A percentile compares a stretch with the other conserved stretches of the same genome.
Evolutionary conservation across 2,888 invertebrate species (phyloP).

Genomic region (Aleiodes alternator): DNA sequence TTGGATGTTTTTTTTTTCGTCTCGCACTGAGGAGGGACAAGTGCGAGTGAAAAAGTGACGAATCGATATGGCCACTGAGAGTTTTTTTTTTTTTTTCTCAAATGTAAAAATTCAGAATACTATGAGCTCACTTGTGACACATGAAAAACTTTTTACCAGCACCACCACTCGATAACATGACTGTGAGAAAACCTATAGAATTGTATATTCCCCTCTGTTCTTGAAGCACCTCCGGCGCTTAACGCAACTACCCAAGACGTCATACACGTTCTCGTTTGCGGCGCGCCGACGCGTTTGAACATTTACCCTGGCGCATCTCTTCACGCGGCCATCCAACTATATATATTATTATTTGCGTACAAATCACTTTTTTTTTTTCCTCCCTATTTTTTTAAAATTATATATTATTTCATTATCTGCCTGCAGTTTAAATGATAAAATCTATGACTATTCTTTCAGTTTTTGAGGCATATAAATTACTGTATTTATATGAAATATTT

Average conservation of each 20-base stretch:
- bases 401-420: background rate
- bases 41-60: no score
- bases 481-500: background rate
- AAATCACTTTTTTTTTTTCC: constrained; percentile 4
- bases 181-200: constrained; percentile 13
- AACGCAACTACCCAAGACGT: constrained; percentile 49
- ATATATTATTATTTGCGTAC: constrained; percentile 8
- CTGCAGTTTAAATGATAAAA: background rate
- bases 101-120: no score
- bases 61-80: no score
- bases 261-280: constrained; percentile 39
- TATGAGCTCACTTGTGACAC: no score
- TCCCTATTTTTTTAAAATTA: background rate
- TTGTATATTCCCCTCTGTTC: constrained; percentile 28
- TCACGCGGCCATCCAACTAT: constrained; percentile 36
- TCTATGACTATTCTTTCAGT: background rate
- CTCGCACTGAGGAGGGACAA: no score
- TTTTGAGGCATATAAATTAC: background rate
- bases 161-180: no score
- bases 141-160: no score
- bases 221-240: constrained; percentile 34
- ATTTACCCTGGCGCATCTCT: constrained; percentile 50
- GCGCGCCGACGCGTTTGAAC: constrained; percentile 52
- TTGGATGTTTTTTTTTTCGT: no score
- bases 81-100: no score